Base-by-base conservation (phyloP, 2,888 invertebrate species). In the Frankliniella intonsa region DNA sequence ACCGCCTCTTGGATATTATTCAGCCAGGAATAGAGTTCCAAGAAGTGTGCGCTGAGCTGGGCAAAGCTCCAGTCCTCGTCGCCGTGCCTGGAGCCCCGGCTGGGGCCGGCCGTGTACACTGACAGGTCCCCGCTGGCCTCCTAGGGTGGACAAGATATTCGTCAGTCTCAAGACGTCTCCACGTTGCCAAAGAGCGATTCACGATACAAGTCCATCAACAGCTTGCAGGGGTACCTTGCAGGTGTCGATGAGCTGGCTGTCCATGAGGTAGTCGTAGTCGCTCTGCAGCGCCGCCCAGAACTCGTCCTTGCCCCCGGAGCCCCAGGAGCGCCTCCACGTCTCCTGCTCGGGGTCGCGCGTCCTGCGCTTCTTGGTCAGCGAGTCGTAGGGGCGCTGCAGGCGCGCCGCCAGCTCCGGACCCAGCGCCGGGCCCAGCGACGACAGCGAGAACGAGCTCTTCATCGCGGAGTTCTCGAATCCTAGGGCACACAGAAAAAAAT, bases 201-300 rank as follows among this genome's bases (percentile, higher is more conserved):
- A 38, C 38, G 3, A 38, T 5, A 38, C 38, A 5, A 3, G 38
- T 3, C 38, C 38, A 38, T 38, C 38, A 3, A 38, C 2, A 38
- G 5, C 38, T 38, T 3, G 79, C n/a, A 38, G 10, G 80, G 85
- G 85, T 88, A 93, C 93, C 88, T 92, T 92, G 90, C 97, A 97
- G 85, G 94, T 93, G 87, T 97, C 96, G 84, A 97, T 94, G 85
- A 97, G 93, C 88, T 96, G 94, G 86, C 95, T 96, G 89, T 96
- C 96, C 97, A 97, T 97, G 87, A 97, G 95, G 88, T 95, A 97
- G 88, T 97, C 94, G 89, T 97, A 97, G 89, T 96, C 95, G 82
- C 95, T 94, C 89, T 95, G 94, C 86, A 97, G 92, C 83, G 95
- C 93, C 85, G 95, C 95, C 96, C 97, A 97, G 85, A 97, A 94